Conservation (phyloP, 2,113 vertebrate genomes). For the Silurus meridionalis region DNA sequence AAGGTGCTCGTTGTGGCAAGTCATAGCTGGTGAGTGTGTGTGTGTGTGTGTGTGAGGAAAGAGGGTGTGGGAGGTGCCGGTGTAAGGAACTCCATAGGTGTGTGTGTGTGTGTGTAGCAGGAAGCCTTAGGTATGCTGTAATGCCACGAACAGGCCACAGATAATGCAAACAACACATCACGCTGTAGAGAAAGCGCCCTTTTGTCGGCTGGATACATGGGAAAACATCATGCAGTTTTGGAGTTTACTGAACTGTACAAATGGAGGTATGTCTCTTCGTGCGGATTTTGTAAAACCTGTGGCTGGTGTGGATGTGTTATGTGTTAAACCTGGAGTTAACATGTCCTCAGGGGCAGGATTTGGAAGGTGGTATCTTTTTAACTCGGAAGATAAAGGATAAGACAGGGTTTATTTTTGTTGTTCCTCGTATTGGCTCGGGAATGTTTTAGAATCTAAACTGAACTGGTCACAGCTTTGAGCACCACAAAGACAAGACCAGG, state of each 20-base stretch:
- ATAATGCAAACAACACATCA: constrained; percentile 20
- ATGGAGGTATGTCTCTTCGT: constrained; percentile 46
- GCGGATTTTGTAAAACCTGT: neutral
- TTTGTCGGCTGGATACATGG: constrained; percentile 28
- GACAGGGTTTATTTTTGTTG: neutral
- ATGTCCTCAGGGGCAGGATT: neutral
- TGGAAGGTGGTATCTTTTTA: neutral
- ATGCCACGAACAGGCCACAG: constrained; percentile 31
- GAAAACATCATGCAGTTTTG: constrained; percentile 55
- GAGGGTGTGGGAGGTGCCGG: constrained; percentile 34
- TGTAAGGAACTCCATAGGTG: constrained; percentile 17
- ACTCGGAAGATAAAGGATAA: neutral
- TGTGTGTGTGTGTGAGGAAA: neutral
- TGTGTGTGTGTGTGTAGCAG: constrained; percentile 30
- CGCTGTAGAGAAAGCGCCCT: neutral
- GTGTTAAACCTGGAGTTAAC: neutral
- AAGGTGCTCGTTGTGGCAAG: constrained; percentile 38
- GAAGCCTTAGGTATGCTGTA: constrained; percentile 38
- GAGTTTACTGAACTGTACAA: constrained; percentile 52
- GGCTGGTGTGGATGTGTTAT: neutral
- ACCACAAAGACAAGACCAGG: neutral
- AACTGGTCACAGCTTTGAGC: neutral
- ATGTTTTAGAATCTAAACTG: neutral
- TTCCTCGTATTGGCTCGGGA: neutral
- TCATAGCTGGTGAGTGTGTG: constrained; percentile 41